These are phyloP conservation scores for Daubentonia madagascariensis DNA, from an alignment of 2,113 vertebrate species.

Conservation along the genomic window DNA sequence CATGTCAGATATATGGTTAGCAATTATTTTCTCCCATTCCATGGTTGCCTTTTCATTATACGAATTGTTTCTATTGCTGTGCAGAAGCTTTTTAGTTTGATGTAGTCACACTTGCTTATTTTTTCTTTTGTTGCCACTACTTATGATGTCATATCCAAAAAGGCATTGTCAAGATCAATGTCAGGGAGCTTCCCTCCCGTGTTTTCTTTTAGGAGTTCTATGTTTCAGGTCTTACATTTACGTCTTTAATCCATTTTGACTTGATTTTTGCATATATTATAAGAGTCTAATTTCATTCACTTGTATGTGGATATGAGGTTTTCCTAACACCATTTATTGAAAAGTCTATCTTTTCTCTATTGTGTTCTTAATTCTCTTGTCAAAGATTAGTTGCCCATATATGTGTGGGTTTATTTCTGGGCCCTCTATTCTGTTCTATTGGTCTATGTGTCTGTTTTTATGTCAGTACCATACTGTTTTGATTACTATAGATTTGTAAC, in stretches of 20 bases:
- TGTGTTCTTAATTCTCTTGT: not conserved
- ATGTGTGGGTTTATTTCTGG: not conserved
- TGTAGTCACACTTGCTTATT: not conserved
- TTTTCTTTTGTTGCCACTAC: not conserved
- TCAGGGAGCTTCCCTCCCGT: not conserved
- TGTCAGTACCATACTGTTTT: too few species aligned
- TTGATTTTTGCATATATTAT: not conserved
- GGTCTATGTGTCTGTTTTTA: too few species aligned
- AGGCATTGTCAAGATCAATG: not conserved
- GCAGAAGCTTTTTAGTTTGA: not conserved
- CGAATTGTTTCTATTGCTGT: not conserved
- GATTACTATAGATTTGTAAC: too few species aligned
- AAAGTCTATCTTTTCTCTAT: not conserved
- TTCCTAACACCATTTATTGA: not conserved
- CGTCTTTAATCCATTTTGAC: not conserved
- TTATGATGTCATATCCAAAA: not conserved
- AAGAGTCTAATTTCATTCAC: not conserved
- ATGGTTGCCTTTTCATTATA: not conserved
- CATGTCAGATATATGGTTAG: not conserved
- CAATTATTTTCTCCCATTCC: not conserved
- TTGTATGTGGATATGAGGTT: not conserved
- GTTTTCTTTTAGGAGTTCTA: not conserved
- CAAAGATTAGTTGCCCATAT: not conserved
- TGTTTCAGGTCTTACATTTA: not conserved
- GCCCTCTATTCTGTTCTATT: too few species aligned